phyloP scores from a whole-genome alignment of 2,113 vertebrate genomes.

The Antigone vipio region DNA sequence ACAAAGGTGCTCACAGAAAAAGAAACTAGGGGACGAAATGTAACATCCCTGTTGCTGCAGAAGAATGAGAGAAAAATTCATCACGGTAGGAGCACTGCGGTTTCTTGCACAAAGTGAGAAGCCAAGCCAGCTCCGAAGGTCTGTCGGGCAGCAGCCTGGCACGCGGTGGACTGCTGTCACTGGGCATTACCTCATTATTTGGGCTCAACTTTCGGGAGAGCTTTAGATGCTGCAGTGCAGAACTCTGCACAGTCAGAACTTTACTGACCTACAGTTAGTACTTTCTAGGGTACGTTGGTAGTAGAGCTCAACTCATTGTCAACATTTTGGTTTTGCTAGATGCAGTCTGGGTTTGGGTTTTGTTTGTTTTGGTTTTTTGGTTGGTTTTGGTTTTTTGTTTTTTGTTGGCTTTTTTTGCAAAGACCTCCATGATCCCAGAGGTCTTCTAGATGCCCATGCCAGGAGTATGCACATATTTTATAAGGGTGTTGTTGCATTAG shows the following conservation, averaged over 20 bases:
- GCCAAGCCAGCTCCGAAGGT: neutral
- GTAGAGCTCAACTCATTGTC: neutral
- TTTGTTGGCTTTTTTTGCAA: neutral
- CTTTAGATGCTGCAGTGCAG: rapidly evolving
- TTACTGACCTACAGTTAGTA: neutral
- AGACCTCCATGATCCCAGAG: neutral
- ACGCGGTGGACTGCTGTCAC: rapidly evolving
- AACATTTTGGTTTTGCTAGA: neutral
- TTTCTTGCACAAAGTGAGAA: neutral
- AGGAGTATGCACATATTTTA: neutral
- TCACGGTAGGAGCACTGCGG: neutral
- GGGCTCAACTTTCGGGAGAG: neutral
- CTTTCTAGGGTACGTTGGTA: rapidly evolving
- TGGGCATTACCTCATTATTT: neutral
- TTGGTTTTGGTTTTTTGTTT: too few species aligned
- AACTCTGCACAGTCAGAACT: neutral
- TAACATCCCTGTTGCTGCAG: neutral
- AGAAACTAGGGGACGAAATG: neutral
- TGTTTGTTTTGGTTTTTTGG: neutral
- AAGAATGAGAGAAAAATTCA: neutral
- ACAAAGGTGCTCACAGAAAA: neutral
- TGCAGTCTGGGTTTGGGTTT: too few species aligned
- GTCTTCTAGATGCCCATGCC: neutral
- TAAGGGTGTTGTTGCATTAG: neutral
- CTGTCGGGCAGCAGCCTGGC: neutral